phyloP scores from a whole-genome alignment of 2,113 vertebrate species.

The Sturnus vulgaris region DNA sequence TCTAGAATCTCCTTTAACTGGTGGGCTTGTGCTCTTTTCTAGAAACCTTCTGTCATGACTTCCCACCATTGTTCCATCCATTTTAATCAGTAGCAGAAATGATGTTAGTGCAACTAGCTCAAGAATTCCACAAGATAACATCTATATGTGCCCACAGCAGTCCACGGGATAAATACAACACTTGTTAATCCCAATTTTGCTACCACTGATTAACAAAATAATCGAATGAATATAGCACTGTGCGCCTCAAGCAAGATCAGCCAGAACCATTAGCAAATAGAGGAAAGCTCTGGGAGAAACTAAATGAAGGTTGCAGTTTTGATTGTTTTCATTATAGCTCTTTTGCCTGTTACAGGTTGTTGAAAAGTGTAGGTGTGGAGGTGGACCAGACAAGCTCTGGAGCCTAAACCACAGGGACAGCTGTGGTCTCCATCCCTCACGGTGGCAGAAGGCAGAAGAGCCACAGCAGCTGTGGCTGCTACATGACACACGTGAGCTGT shows the following conservation, averaged over 20 bases:
- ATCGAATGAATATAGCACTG: not conserved
- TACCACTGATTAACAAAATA: not conserved
- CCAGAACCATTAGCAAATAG: not conserved
- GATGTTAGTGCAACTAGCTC: not conserved
- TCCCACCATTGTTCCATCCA: not conserved
- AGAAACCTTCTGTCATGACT: not conserved
- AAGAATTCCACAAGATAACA: not conserved
- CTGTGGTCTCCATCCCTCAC: not conserved
- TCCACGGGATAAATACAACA: not conserved
- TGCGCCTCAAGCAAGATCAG: not conserved
- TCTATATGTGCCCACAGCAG: not conserved
- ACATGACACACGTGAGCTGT: not conserved
- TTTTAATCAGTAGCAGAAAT: not conserved
- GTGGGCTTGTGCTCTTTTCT: not conserved
- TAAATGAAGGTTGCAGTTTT: not conserved
- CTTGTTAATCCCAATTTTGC: not conserved
- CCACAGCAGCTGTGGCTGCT: not conserved
- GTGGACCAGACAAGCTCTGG: not conserved
- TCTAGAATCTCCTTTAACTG: not conserved
- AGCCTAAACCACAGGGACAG: not conserved
- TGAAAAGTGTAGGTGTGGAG: not conserved
- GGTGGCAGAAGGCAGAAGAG: not conserved
- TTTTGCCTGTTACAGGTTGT: not conserved
- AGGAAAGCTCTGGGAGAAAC: not conserved
- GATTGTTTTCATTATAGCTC: not conserved